These are phyloP conservation scores for Chromis chromis DNA, from an alignment of 2,797 vertebrate genomes.

Conservation along the genomic window DNA sequence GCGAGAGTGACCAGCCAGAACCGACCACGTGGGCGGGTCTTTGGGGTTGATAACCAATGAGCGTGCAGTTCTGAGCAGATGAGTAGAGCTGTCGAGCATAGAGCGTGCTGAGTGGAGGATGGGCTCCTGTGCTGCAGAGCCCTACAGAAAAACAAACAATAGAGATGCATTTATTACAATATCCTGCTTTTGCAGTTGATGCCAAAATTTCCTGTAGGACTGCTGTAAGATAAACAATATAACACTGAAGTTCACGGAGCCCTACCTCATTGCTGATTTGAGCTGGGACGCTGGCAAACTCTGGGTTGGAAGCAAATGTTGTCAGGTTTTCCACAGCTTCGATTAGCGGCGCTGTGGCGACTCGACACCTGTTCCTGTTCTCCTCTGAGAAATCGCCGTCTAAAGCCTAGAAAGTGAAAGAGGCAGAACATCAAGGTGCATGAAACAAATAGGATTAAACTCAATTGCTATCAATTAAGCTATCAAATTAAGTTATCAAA, in stretches of 20 bases:
- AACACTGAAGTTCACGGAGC: neutral
- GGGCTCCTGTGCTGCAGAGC: slow-evolving; percentile 93
- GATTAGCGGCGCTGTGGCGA: slow-evolving; percentile 92
- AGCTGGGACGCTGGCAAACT: slow-evolving; percentile 97
- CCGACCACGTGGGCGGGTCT: slow-evolving; percentile 97
- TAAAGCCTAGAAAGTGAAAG: slow-evolving; percentile 85
- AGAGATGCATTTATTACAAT: neutral
- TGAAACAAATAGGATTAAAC: slow-evolving; percentile 8
- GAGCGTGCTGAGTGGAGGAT: slow-evolving; percentile 93
- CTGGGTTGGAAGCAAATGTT: slow-evolving; percentile 95
- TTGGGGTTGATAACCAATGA: slow-evolving; percentile 97
- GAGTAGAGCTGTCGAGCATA: slow-evolving; percentile 96
- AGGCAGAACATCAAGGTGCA: neutral
- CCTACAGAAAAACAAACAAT: slow-evolving; percentile 75
- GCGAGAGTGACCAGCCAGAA: slow-evolving; percentile 95
- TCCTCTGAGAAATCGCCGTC: slow-evolving; percentile 99
- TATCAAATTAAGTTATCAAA: neutral
- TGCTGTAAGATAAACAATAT: neutral
- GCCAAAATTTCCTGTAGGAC: neutral
- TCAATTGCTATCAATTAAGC: neutral
- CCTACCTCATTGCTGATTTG: slow-evolving; percentile 94
- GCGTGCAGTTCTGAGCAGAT: slow-evolving; percentile 93
- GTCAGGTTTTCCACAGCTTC: slow-evolving; percentile 98
- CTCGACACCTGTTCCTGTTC: slow-evolving; percentile 92
- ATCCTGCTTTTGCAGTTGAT: neutral